These are phyloP conservation scores for Xiphias gladius DNA, from an alignment of 2,113 vertebrate species.

Conservation along the genomic window DNA sequence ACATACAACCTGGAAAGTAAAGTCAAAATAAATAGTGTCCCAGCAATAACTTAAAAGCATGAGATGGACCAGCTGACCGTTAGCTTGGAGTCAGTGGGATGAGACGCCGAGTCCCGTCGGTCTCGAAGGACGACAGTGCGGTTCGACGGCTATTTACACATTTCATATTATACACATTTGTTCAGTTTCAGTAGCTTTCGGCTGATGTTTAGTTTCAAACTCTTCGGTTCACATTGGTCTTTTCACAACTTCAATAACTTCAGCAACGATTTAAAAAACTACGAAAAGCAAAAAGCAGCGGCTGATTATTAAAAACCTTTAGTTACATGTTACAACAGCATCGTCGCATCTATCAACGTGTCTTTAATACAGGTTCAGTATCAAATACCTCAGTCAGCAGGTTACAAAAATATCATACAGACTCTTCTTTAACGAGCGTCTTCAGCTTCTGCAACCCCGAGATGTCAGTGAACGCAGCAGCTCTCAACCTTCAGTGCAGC, in stretches of 20 bases:
- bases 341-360: conserved; percentile 48
- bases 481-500: conserved; percentile 13
- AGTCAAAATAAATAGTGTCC: conserved; percentile 76
- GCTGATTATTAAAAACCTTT: conserved; percentile 59
- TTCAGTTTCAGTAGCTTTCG: conserved; percentile 6
- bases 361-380: conserved; percentile 66
- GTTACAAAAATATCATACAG: conserved; percentile 67
- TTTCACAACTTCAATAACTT: conserved; percentile 60
- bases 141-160: conserved; percentile 73
- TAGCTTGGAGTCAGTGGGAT: conserved; percentile 1
- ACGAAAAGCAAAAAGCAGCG: conserved; percentile 57
- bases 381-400: conserved; percentile 71
- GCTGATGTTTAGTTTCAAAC: background rate
- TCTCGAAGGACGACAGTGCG: conserved; percentile 31
- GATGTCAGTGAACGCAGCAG: conserved; percentile 29
- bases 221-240: conserved; percentile 39
- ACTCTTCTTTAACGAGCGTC: background rate
- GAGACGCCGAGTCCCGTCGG: background rate
- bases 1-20: conserved; percentile 64
- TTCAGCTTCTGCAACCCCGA: background rate
- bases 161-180: conserved; percentile 28
- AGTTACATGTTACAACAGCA: conserved; percentile 50
- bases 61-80: conserved; percentile 46
- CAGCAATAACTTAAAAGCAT: conserved; percentile 74
- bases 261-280: conserved; percentile 55